Evolutionary conservation across 1,140 invertebrate genomes (phyloP).

Genomic region (Psilanteris sp.): DNA sequence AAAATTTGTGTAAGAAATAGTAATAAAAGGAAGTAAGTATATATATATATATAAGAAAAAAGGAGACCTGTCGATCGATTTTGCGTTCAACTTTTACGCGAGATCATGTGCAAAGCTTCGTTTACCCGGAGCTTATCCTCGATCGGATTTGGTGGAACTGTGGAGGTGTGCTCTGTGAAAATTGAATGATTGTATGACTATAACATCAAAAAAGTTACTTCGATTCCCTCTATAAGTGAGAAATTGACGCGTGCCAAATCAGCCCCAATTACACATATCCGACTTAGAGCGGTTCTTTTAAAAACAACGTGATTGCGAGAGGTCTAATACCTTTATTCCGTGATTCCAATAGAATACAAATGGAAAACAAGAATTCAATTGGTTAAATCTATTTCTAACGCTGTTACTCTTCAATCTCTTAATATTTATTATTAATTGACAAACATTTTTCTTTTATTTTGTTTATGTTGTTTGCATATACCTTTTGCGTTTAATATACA

Average conservation of each 20-base stretch:
- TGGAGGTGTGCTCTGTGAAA: slow-evolving; percentile 35
- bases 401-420: too few species aligned
- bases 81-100: slow-evolving; percentile 43
- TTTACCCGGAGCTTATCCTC: slow-evolving; percentile 54
- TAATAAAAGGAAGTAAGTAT: background rate
- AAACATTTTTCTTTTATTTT: too few species aligned
- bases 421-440: too few species aligned
- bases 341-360: too few species aligned
- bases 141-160: slow-evolving; percentile 50
- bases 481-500: too few species aligned
- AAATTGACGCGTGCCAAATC: slow-evolving; percentile 46
- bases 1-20: slow-evolving; percentile 12
- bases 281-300: slow-evolving; percentile 29
- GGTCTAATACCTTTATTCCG: too few species aligned
- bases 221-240: slow-evolving; percentile 22
- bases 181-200: slow-evolving; percentile 46
- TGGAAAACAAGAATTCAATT: too few species aligned
- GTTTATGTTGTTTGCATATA: too few species aligned
- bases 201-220: slow-evolving; percentile 26
- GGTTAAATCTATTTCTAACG: too few species aligned
- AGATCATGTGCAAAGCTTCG: slow-evolving; percentile 57
- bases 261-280: slow-evolving; percentile 26
- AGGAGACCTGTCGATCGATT: slow-evolving; percentile 24
- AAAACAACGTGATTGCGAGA: slow-evolving; percentile 5
- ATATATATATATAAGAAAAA: slow-evolving; percentile 4